Base-by-base conservation (phyloP, 2,797 vertebrate genomes). In the Podarcis lilfordi region DNA sequence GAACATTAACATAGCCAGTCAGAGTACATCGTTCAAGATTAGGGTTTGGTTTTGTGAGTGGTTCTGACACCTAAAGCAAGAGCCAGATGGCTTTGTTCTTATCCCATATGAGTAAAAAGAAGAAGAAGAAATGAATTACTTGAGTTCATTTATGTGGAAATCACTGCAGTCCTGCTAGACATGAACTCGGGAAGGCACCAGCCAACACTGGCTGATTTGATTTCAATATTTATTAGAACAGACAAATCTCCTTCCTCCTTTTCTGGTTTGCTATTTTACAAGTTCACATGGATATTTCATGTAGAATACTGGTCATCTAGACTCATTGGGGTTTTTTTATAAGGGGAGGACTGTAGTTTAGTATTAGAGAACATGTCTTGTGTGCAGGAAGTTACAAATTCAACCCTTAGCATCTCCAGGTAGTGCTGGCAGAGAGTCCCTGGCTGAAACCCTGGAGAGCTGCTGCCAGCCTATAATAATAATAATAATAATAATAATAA, bases 81-180 rank as follows among this genome's bases (percentile, higher is more conserved):
- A 94, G 94, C 93, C 95, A 96, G 94, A 95, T 96, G 95, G 93
- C 93, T 92, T 92, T 91, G 85, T 95, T 95, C 94, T 95, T 94
- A 91, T 92, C 75, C 94, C 93, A 94, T 94, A 93, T 92, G 92
- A 95, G 92, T 91, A 87, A 37, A 85, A 94, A 93, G 59, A 23
- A 23, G 59, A 23, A 61, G 59, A 23, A 61, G 59, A 23, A 23
- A 94, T 10, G 79, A 94, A 92, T 94, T 88, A 91, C 92, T 76
- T 94, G 93, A 93, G 93, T 95, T 95, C 95, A 96, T 95, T 93
- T 94, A 89, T 94, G 92, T 89, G 90, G 93, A 94, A 92, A 95
- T 94, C 90, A 90, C 89, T 91, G 92, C 93, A 94, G 91, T 93
- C 94, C 90, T 94, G 91, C 91, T 95, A 77, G 90, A 93, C 93